Evolutionary conservation across 2,113 vertebrate species (phyloP).

Genomic region (Thamnaconus septentrionalis): DNA sequence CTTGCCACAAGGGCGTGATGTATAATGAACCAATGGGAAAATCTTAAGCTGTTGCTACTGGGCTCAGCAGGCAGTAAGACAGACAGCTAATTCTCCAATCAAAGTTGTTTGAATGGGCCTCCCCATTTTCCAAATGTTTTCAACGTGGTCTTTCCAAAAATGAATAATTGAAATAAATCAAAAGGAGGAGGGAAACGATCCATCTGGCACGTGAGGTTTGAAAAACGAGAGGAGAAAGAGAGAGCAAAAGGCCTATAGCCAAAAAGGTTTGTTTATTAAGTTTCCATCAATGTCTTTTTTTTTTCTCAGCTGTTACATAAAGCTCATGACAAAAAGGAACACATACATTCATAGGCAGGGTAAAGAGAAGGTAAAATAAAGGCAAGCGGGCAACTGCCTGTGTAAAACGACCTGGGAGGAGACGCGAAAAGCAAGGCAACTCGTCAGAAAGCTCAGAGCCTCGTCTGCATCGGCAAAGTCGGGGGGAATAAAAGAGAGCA

Average conservation of each 20-base stretch:
- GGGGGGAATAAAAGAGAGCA: conserved; percentile 6
- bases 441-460: conserved; percentile 9
- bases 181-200: too few species aligned
- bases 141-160: too few species aligned
- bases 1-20: too few species aligned
- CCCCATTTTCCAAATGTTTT: too few species aligned
- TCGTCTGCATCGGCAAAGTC: conserved; percentile 11
- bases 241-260: not conserved
- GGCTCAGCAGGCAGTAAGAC: too few species aligned
- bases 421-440: conserved; percentile 15
- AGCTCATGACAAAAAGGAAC: conserved; percentile 53
- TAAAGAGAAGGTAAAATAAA: conserved; percentile 23
- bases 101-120: too few species aligned
- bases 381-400: conserved; percentile 18
- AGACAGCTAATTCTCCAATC: too few species aligned
- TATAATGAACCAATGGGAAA: too few species aligned
- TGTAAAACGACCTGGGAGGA: conserved; percentile 6
- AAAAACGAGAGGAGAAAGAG: too few species aligned
- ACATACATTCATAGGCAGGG: conserved; percentile 63
- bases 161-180: too few species aligned
- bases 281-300: conserved; percentile 26
- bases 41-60: too few species aligned
- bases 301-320: conserved; percentile 47
- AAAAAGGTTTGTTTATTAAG: conserved; percentile 51
- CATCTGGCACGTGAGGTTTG: too few species aligned